These are phyloP conservation scores for Tursiops truncatus DNA, from an alignment of 2,113 vertebrate genomes.

Conservation along the genomic window DNA sequence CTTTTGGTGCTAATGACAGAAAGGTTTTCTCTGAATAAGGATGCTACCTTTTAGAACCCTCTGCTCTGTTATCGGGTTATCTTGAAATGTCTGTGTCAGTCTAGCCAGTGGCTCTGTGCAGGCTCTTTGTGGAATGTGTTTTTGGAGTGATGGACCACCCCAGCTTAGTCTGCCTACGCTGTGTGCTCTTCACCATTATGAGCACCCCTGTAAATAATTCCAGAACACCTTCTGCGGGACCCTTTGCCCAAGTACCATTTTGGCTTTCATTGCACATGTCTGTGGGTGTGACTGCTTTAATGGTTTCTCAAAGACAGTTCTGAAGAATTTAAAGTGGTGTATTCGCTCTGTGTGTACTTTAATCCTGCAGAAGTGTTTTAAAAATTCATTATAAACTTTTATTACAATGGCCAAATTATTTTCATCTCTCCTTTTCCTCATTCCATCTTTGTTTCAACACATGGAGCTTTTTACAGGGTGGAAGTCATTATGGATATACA, in stretches of 20 bases:
- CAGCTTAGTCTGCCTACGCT: accelerated
- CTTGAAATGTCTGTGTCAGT: background rate
- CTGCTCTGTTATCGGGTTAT: background rate
- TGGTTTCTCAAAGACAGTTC: background rate
- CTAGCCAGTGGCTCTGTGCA: background rate
- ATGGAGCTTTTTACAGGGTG: background rate
- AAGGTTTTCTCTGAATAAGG: background rate
- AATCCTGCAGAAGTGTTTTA: background rate
- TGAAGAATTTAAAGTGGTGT: background rate
- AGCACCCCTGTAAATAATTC: background rate
- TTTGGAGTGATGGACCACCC: background rate
- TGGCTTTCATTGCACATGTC: background rate
- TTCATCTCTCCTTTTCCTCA: background rate
- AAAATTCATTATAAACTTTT: background rate
- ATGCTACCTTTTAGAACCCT: background rate
- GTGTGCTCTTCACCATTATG: accelerated
- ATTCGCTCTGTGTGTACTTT: background rate
- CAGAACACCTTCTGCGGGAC: background rate
- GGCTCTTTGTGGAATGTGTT: background rate
- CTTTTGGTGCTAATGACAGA: background rate
- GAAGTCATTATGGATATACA: background rate
- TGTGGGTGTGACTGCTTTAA: background rate
- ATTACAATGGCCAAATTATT: background rate
- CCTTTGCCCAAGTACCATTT: background rate
- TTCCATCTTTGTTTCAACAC: slow-evolving; percentile 26